Percentiles rank a stretch among this genome's conserved stretches.
These are phyloP conservation scores for Okamejei kenojei DNA, from an alignment of 2,797 vertebrate genomes.

Conservation along the genomic window DNA sequence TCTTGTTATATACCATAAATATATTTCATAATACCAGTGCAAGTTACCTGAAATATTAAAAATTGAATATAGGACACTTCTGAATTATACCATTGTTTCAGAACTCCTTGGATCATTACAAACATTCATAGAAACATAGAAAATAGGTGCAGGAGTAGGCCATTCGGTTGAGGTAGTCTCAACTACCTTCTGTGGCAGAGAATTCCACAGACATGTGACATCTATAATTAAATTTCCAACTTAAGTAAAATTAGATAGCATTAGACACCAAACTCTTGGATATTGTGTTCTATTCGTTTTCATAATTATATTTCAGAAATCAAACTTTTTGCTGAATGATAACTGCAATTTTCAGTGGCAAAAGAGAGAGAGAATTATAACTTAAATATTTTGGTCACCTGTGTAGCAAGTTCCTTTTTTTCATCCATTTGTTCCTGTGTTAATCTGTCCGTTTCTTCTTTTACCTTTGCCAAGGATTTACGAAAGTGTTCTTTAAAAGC, in stretches of 20 bases:
- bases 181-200: no score
- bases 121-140: no score
- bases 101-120: background rate
- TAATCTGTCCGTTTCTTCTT: constrained; percentile 52
- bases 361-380: constrained; percentile 7
- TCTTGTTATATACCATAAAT: background rate
- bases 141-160: no score
- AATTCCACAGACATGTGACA: no score
- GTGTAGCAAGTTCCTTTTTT: constrained; percentile 54
- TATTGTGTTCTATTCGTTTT: background rate
- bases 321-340: background rate
- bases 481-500: constrained; percentile 58
- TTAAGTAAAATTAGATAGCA: background rate
- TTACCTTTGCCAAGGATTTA: constrained; percentile 51
- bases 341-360: background rate
- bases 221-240: background rate
- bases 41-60: background rate
- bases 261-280: background rate
- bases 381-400: constrained; percentile 54
- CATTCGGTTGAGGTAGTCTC: no score
- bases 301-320: background rate
- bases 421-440: constrained; percentile 50
- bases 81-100: background rate
- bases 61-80: background rate
- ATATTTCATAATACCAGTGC: constrained; percentile 9